Conservation (phyloP, 1,140 invertebrate species). For the Saccostrea echinata region DNA sequence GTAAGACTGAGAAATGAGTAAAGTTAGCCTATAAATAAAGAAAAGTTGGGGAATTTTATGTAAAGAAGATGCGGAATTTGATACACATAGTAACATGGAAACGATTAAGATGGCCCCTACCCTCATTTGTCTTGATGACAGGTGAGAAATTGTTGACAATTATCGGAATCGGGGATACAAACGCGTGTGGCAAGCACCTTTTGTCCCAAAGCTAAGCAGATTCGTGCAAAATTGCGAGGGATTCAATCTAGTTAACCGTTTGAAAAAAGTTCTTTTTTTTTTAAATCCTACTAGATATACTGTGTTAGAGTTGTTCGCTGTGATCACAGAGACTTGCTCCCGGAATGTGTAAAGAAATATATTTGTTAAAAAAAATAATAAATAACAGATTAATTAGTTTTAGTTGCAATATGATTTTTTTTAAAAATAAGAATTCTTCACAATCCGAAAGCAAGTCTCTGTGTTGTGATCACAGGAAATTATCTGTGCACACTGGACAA, state of each 20-base stretch:
- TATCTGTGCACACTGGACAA: background rate
- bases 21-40: background rate
- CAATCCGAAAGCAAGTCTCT: too few species aligned
- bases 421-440: too few species aligned
- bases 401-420: too few species aligned
- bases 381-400: too few species aligned
- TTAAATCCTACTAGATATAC: too few species aligned
- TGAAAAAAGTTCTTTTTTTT: background rate
- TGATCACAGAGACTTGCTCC: too few species aligned
- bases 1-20: constrained; percentile 15
- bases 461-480: background rate
- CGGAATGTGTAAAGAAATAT: too few species aligned
- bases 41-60: background rate
- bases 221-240: background rate
- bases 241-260: background rate
- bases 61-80: constrained; percentile 19
- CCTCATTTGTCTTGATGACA: constrained; percentile 28
- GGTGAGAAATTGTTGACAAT: constrained; percentile 26
- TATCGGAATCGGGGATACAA: constrained; percentile 1
- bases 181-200: constrained; percentile 9
- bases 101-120: constrained; percentile 10
- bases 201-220: background rate
- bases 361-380: too few species aligned
- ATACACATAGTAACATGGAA: background rate
- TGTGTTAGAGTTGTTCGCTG: too few species aligned